Base-by-base conservation (phyloP, 1,140 invertebrate genomes). In the Halictus rubicundus region DNA sequence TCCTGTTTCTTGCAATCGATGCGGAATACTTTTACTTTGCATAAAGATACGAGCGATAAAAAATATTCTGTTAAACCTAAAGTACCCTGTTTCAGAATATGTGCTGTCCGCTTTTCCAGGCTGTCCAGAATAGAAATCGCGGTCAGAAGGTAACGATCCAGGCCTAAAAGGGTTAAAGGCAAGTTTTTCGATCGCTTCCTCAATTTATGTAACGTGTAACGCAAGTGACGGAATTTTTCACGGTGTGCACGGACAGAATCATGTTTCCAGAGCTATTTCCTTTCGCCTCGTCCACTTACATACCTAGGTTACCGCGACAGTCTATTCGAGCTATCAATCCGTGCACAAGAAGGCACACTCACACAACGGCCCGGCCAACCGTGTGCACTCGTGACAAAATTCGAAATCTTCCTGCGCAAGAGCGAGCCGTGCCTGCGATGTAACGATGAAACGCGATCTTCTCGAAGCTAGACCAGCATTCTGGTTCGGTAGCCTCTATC, bases 221-320 rank as follows among this genome's bases (percentile, higher is more conserved):
- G 10, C 4, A 46, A 63, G n/a, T 27, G 46, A 77, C 49, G 16
- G 16, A 52, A 78, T 61, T 70, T 39, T 39, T 77, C 57, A 42
- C 7, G 8, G 0, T 0, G 54, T 42, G 9, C 2, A 27, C 25
- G 7, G 8, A 46, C 42, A 61, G 75, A 77, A 77, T 77, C 75
- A 63, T 78, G 52, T 78, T 78, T 78, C 68, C 61, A n/a, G 32
- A 63, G 59, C 68, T 70, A 78, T 78, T 70, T 63, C 59, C 68
- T 78, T 78, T 70, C 68, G 66, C 57, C 52, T n/a, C 25, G 60
- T 52, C 12, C 19, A 52, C 42, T 4, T 25, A 7, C 9, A 10
- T 16, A 32, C 23, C 23, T n/a, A n/a, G 12, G 23, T 76, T 32
- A 68, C 39, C 64, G 14, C 54, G 52, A 21, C 39, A 19, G n/a